Evolutionary conservation across 2,797 vertebrate genomes (phyloP), one percentile per base, ranked within the genome.

Genomic region (Rhadinocentrus ornatus): DNA sequence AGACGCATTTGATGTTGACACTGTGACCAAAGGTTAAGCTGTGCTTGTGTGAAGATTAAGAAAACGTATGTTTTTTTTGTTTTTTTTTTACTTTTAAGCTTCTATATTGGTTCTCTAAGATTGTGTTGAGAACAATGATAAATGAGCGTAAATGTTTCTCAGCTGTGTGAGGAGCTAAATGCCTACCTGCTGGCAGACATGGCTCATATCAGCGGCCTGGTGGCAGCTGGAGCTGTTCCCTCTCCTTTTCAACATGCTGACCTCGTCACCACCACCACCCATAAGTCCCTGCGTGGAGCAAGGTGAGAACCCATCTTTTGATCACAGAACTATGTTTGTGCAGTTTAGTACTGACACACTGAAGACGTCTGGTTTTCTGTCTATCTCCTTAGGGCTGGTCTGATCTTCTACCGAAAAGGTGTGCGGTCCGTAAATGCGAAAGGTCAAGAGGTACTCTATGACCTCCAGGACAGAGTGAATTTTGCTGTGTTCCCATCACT

Each of bases 191-290:
- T 96, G 89, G 95, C 96, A 0, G 96, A 97, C 85, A 97, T 96
- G 94, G 96, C 96, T 12, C 96, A 97, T 53, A 95, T 96, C 84
- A 96, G 96, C 1, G 95, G 96, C 59, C 87, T 97, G 67, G 95
- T 97, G 81, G 96, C 96, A 0, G 93, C 94, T 59, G 94, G 92
- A 68, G 95, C 90, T 31, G 91, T 96, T 80, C 95, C 95, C 0
- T 96, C 96, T 0, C 96, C 96, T 16, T 97, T 97, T 27, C 81
- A 96, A 27, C 78, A 96, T 0, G 93, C 95, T 0, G 96, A 96
- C 54, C 44, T 96, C 4, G 96, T 97, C 80, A 97, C 95, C 61
- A 92, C 95, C 64, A 97, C 96, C 39, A 96, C 96, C 0, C 96
- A 97, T 87, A 97, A 97, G 91, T 95, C 96, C 3, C 90, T 97